A percentile compares a stretch with the other conserved stretches of the same genome.
phyloP scores from a whole-genome alignment of 2,888 invertebrate genomes.

The Hoplodrina blanda region DNA sequence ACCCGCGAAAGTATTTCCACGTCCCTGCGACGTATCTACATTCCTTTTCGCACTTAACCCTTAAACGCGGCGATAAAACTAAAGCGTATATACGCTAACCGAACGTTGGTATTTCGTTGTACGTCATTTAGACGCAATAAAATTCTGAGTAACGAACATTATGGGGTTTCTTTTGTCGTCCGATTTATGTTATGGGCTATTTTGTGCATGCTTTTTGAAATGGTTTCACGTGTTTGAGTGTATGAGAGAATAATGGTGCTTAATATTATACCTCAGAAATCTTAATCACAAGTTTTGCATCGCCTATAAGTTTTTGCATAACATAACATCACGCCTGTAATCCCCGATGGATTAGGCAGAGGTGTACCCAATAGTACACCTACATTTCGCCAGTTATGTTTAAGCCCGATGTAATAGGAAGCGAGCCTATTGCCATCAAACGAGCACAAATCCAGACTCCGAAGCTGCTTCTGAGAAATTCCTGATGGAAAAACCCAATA shows the following conservation, averaged over 20 bases:
- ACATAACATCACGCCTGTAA: no score
- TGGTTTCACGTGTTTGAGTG: slow-evolving; percentile 6
- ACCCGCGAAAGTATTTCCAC: slow-evolving; percentile 66
- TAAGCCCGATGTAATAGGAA: no score
- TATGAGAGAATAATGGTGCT: slow-evolving; percentile 2
- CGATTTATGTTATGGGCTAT: slow-evolving; percentile 67
- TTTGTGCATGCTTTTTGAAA: slow-evolving; percentile 32
- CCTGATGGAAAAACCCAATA: no score
- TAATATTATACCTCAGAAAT: not conserved
- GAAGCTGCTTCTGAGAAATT: no score
- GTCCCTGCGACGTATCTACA: slow-evolving; percentile 68
- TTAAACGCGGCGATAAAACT: slow-evolving; percentile 76
- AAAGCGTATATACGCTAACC: slow-evolving; percentile 69
- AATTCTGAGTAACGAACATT: slow-evolving; percentile 67
- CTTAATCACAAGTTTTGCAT: not conserved
- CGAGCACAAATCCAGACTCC: no score
- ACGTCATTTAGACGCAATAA: slow-evolving; percentile 74
- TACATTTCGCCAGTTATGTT: no score
- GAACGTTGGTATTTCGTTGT: slow-evolving; percentile 65
- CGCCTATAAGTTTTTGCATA: not conserved
- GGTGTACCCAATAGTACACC: no score
- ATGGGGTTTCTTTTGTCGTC: slow-evolving; percentile 64
- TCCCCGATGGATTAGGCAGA: no score
- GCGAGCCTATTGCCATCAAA: no score
- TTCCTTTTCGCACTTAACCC: slow-evolving; percentile 75